Conservation (phyloP, 2,888 invertebrate genomes). For the Villa cingulata region DNA sequence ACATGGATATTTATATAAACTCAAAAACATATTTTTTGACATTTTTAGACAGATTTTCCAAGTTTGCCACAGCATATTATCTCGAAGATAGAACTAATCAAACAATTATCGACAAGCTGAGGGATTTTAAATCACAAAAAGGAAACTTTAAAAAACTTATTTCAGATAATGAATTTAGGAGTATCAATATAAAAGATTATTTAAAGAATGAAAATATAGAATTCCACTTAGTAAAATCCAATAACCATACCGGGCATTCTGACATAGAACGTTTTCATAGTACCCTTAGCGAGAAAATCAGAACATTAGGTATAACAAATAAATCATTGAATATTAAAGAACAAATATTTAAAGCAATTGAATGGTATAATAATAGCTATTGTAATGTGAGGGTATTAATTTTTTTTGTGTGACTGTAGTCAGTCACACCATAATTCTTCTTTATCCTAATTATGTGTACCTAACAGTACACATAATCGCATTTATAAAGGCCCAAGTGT, state of each 20-base stretch:
- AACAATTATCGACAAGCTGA: constrained; percentile 13
- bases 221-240: constrained; percentile 15
- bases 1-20: not conserved
- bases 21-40: not conserved
- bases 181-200: constrained; percentile 11
- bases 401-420: too few relatives aligned
- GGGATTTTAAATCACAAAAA: constrained; percentile 7
- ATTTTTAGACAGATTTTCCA: constrained; percentile 8
- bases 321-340: constrained; percentile 3
- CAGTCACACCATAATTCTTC: too few relatives aligned
- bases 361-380: constrained; percentile 8
- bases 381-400: too few relatives aligned
- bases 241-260: too few relatives aligned
- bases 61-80: constrained; percentile 13
- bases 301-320: not conserved
- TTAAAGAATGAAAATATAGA: constrained; percentile 11
- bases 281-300: not conserved
- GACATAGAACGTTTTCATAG: too few relatives aligned
- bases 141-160: constrained; percentile 12
- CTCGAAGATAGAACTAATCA: constrained; percentile 12
- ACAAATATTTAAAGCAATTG: constrained; percentile 5
- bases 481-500: too few relatives aligned
- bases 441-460: too few relatives aligned
- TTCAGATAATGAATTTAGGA: constrained; percentile 15
- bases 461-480: too few relatives aligned